A percentile compares a stretch with the other conserved stretches of the same genome.
These are phyloP conservation scores for Muricea muricata DNA, from an alignment of 92 coral and sea anemone genomes.

Conservation along the genomic window DNA sequence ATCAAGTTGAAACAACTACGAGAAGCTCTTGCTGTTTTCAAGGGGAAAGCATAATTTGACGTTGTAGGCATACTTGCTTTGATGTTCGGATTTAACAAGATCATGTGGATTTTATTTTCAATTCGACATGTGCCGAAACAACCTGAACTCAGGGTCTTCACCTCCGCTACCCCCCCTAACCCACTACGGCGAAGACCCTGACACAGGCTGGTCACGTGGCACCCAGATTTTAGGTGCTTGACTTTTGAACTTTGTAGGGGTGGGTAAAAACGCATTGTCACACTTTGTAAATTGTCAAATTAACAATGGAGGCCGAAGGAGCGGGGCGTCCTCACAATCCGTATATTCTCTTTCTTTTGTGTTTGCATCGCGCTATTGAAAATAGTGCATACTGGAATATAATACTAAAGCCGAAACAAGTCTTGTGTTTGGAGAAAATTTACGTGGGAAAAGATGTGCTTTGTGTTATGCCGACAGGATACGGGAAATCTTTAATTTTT, in stretches of 20 bases:
- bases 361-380: slow-evolving; percentile 28
- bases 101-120: neutral
- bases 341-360: slow-evolving; percentile 27
- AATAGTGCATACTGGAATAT: slow-evolving; percentile 30
- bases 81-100: neutral
- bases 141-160: no score
- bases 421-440: slow-evolving; percentile 42
- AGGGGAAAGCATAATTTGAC: neutral
- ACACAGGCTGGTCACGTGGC: no score
- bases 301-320: no score
- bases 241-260: no score
- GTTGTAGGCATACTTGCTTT: neutral
- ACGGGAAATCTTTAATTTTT: neutral
- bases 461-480: neutral
- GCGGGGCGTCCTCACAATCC: no score
- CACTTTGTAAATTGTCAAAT: no score
- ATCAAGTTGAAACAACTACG: neutral
- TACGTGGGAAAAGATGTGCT: slow-evolving; percentile 4
- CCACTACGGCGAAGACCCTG: no score
- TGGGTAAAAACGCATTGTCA: no score
- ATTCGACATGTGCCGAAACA: neutral
- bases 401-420: slow-evolving; percentile 45
- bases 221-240: no score
- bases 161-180: no score
- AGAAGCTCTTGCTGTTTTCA: neutral